A percentile compares a stretch with the other conserved stretches of the same genome.
These are phyloP conservation scores for Phaenicophaeus curvirostris DNA, from an alignment of 2,797 vertebrate species.

Conservation along the genomic window DNA sequence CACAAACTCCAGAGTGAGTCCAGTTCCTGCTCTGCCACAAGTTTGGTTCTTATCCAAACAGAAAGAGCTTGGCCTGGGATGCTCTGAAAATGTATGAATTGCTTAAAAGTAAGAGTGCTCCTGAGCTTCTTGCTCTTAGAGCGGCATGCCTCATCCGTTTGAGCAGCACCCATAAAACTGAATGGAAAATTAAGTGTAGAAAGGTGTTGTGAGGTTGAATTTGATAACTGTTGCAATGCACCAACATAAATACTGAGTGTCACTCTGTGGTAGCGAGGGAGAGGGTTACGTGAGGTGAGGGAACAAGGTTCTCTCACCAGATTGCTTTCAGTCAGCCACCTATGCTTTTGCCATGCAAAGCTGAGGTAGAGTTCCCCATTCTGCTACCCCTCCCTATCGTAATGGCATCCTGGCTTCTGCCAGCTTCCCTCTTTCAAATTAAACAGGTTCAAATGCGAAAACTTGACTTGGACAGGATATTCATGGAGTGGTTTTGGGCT, in stretches of 20 bases:
- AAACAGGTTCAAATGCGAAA: not conserved
- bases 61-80: not conserved
- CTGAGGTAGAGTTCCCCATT: not conserved
- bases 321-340: slow-evolving; percentile 24
- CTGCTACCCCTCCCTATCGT: slow-evolving; percentile 3
- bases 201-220: not conserved
- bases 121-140: not conserved
- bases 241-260: not conserved
- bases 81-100: not conserved
- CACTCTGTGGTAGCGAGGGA: not conserved
- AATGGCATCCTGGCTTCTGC: not conserved
- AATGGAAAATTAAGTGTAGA: not conserved
- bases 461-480: not conserved
- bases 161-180: not conserved
- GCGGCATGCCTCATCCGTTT: not conserved
- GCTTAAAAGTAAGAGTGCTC: not conserved
- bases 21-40: not conserved
- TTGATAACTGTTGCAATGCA: not conserved
- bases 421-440: not conserved
- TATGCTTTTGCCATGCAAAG: slow-evolving; percentile 17
- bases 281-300: not conserved
- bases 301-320: not conserved
- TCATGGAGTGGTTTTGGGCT: not conserved
- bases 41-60: not conserved
- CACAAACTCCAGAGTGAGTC: not conserved